phyloP scores from a whole-genome alignment of 2,797 vertebrate species.

The Enteromius afrohamiltoni region DNA sequence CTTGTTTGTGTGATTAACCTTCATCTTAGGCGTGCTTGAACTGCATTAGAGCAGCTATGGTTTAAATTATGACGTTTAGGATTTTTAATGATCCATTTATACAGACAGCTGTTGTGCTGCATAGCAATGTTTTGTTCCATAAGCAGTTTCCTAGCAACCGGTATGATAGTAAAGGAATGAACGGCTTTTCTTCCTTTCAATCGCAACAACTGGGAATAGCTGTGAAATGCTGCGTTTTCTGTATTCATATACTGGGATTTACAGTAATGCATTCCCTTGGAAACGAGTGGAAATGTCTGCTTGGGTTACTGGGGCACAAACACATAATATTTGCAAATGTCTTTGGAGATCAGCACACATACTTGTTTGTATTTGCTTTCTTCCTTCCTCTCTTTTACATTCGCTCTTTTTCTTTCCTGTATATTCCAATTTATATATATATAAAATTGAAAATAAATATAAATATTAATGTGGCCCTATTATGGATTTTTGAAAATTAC shows the following conservation, averaged over 20 bases:
- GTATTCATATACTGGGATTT: slow-evolving; percentile 38
- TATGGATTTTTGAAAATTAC: no score
- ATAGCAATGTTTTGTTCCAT: slow-evolving; percentile 76
- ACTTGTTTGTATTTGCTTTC: background rate
- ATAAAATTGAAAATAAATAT: background rate
- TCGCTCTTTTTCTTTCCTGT: background rate
- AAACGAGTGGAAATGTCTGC: background rate
- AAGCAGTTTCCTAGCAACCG: slow-evolving; percentile 85
- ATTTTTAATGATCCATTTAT: slow-evolving; percentile 83
- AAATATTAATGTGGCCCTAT: background rate
- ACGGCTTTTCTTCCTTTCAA: slow-evolving; percentile 55
- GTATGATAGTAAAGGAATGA: slow-evolving; percentile 74
- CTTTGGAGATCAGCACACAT: slow-evolving; percentile 23
- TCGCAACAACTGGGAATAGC: slow-evolving; percentile 45
- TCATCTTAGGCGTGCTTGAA: slow-evolving; percentile 67
- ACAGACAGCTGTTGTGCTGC: slow-evolving; percentile 79
- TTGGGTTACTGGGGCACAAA: slow-evolving; percentile 1
- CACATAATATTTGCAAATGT: slow-evolving; percentile 37
- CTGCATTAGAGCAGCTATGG: slow-evolving; percentile 77
- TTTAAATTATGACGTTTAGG: slow-evolving; percentile 77
- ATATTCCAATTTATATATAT: background rate
- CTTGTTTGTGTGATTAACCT: slow-evolving; percentile 76
- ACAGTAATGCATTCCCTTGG: slow-evolving; percentile 21
- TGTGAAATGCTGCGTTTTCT: slow-evolving; percentile 44
- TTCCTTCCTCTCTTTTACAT: background rate